Evolutionary conservation across 1,140 invertebrate species (phyloP), one percentile per base, ranked within the genome.

Genomic region (Pogonomyrmex barbatus): DNA sequence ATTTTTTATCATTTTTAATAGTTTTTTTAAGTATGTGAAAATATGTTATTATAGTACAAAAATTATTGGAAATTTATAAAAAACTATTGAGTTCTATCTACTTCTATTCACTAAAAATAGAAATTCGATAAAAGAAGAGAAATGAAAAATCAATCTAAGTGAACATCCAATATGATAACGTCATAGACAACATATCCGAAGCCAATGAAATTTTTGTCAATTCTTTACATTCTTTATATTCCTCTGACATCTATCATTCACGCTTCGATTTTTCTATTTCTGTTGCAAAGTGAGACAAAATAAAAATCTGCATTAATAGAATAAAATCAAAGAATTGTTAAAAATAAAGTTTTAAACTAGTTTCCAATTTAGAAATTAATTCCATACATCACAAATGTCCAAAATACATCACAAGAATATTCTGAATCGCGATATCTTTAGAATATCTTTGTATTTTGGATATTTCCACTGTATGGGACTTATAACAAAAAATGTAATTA

Each of bases 171-270:
- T 39, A 50, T 24, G n/a, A 79, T 79, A 79, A 52, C 33, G 2
- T 50, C 39, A 52, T 63, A 33, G 17, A 45, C 12, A 52, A 78
- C 10, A 2, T 39, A 54, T 68, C 33, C 12, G 2, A 79, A 67
- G 10, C 47, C 62, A 67, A 78, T 36, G 50, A 79, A 36, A 24
- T 79, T 79, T 39, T 10, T 30, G n/a, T 77, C 75, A 63, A 77
- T 77, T 58, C n/a, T 2, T 52, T 6, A 52, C n/a, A n/a, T 79
- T 58, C n/a, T 2, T 52, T 6, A 52, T 12, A n/a, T 79, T 2
- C 2, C 6, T 67, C 45, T 79, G 39, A 52, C 10, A 33, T 67
- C 9, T 67, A 1, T 65, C 17, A 50, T 39, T 45, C n/a, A n/a
- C 1, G 8, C n/a, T 42, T 30, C 45, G n/a, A 42, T 54, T 54